These are phyloP conservation scores for Pammene fasciana DNA, from an alignment of 2,888 invertebrate genomes.

Conservation along the genomic window DNA sequence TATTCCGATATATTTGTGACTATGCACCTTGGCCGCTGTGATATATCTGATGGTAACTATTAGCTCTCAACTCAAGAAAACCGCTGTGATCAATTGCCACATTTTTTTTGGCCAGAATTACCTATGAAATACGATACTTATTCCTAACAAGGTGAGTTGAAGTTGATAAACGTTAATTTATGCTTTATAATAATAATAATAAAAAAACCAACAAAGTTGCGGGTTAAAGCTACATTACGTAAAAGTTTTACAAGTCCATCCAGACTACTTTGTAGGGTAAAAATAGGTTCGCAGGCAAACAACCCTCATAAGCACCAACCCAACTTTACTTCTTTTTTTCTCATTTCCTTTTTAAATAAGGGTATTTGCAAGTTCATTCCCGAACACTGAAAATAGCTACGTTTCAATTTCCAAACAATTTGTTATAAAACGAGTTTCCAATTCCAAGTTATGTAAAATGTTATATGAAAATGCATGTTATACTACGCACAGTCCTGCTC, in stretches of 20 bases:
- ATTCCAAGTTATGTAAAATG: neutral
- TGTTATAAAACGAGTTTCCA: neutral
- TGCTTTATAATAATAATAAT: too few relatives aligned
- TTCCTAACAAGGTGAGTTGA: too few relatives aligned
- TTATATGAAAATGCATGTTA: neutral
- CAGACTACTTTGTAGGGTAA: neutral
- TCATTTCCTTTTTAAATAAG: slow-evolving; percentile 9
- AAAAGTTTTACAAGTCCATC: neutral
- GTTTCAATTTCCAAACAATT: neutral
- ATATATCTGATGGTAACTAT: too few relatives aligned
- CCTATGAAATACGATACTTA: too few relatives aligned
- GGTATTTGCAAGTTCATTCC: neutral
- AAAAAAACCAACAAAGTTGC: too few relatives aligned
- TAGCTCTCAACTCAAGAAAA: too few relatives aligned
- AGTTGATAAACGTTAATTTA: too few relatives aligned
- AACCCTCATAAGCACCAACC: neutral
- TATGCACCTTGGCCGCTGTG: too few relatives aligned
- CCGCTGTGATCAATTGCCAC: too few relatives aligned
- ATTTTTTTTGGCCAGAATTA: too few relatives aligned
- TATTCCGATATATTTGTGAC: too few relatives aligned
- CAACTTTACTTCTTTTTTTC: neutral
- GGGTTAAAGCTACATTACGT: neutral
- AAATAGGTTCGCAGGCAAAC: neutral
- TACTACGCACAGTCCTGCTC: neutral
- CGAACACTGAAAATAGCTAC: neutral